Evolutionary conservation across 2,113 vertebrate species (phyloP), one percentile per base, ranked within the genome.

Genomic region (Oostethus manadensis): DNA sequence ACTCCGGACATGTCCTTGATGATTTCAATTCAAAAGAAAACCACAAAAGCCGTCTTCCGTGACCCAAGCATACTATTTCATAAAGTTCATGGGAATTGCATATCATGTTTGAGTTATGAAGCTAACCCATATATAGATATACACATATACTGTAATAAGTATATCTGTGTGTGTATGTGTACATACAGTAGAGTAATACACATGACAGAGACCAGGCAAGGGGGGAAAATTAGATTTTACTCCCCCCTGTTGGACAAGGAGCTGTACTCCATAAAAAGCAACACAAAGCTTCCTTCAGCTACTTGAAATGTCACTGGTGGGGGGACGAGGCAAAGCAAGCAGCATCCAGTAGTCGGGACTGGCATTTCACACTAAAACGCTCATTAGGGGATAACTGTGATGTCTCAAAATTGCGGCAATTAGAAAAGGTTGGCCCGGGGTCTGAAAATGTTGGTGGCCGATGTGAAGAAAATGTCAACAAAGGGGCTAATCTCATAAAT

Each of bases 321-420:
- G n/a, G 56, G 62, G 45, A 65, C 55, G 55, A 1, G 49, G 46
- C 35, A 18, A 57, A 56, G 49, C 60, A 1, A 23, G 45, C n/a
- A 21, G 62, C 56, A 53, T n/a, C 63, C 50, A 47, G 64, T 71
- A 64, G 87, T 89, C 79, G 75, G 48, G 47, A 14, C 62, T 88
- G 88, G 87, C 87, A 91, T 89, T 91, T 89, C 68, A 53, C 66
- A 78, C 55, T 59, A 40, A 60, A 74, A 80, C 17, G 74, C 20
- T 77, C 75, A 73, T 80, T 76, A 84, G 74, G n/a, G 67, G 72
- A 81, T 73, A 76, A 80, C 76, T 63, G 73, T 78, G 87, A 86
- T 82, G 83, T 79, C 78, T 84, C 56, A 45, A 70, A 86, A 88
- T 85, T 88, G 77, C 70, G 40, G 71, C 79, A 78, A 86, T 89